These are phyloP conservation scores for Gerris buenoi DNA, from an alignment of 1,140 invertebrate species.

Conservation along the genomic window DNA sequence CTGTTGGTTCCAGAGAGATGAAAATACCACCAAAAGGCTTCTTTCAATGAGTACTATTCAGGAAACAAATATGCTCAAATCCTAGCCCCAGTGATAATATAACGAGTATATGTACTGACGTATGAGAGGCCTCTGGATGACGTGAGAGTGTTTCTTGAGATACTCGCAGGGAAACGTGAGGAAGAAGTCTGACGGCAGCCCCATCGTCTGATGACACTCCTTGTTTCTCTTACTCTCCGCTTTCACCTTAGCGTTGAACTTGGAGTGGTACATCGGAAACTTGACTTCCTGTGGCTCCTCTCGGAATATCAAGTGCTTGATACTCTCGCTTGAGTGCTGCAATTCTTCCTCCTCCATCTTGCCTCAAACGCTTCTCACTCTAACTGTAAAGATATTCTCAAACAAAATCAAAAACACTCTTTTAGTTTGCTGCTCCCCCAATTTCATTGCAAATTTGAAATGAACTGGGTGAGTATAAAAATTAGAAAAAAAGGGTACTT, in stretches of 20 bases:
- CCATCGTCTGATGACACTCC: slow-evolving; percentile 18
- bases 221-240: slow-evolving; percentile 9
- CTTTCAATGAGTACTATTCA: no score
- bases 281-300: slow-evolving; percentile 9
- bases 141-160: slow-evolving; percentile 17
- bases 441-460: no score
- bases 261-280: slow-evolving; percentile 18
- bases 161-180: slow-evolving; percentile 9
- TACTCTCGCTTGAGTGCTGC: slow-evolving; percentile 13
- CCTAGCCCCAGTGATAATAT: not conserved
- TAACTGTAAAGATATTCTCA: no score
- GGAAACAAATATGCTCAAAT: no score
- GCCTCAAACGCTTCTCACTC: no score
- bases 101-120: no score
- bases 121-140: slow-evolving; percentile 8
- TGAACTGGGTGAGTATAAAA: no score
- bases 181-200: slow-evolving; percentile 13
- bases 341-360: slow-evolving; percentile 3
- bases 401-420: no score
- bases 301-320: slow-evolving; percentile 14
- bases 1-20: no score
- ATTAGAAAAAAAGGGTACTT: no score
- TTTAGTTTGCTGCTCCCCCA: no score
- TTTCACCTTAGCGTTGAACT: slow-evolving; percentile 14
- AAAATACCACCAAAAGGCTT: no score